These are phyloP conservation scores for Rhinophrynus dorsalis DNA, from an alignment of 2,797 vertebrate species.

Conservation along the genomic window DNA sequence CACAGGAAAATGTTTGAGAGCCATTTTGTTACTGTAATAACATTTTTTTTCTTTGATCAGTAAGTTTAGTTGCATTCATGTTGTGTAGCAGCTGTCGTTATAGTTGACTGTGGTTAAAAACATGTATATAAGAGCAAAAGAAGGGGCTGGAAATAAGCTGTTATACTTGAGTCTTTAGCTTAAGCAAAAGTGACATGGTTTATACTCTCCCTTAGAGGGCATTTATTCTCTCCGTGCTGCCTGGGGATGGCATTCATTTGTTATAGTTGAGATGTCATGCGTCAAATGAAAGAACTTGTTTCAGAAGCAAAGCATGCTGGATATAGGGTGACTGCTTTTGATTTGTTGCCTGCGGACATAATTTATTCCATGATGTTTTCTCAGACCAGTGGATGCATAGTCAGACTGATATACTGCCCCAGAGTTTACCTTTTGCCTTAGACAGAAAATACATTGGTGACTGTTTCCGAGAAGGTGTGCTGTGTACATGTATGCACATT, in stretches of 20 bases:
- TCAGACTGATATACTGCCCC: neutral
- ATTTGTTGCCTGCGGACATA: constrained; percentile 8
- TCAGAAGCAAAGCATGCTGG: constrained; percentile 9
- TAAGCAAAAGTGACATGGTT: constrained; percentile 30
- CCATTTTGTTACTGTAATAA: too few relatives aligned
- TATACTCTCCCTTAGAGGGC: constrained; percentile 32
- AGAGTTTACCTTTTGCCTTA: neutral
- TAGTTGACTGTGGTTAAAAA: too few relatives aligned
- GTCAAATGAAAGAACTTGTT: neutral
- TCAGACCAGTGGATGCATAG: neutral
- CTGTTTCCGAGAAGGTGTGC: too few relatives aligned
- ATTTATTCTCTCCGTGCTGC: constrained; percentile 26
- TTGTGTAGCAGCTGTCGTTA: too few relatives aligned
- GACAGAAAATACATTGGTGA: neutral
- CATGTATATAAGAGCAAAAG: constrained; percentile 2
- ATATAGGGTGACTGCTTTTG: neutral
- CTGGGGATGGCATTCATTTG: constrained; percentile 2
- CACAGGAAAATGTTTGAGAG: too few relatives aligned
- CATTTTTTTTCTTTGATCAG: too few relatives aligned
- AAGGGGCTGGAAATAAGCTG: neutral
- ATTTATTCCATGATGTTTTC: constrained; percentile 9
- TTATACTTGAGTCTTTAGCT: constrained; percentile 3
- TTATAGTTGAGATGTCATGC: constrained; percentile 19
- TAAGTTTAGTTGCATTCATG: too few relatives aligned
- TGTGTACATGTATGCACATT: too few relatives aligned